phyloP scores from a whole-genome alignment of 2,113 vertebrate species.

The Lagenorhynchus albirostris region DNA sequence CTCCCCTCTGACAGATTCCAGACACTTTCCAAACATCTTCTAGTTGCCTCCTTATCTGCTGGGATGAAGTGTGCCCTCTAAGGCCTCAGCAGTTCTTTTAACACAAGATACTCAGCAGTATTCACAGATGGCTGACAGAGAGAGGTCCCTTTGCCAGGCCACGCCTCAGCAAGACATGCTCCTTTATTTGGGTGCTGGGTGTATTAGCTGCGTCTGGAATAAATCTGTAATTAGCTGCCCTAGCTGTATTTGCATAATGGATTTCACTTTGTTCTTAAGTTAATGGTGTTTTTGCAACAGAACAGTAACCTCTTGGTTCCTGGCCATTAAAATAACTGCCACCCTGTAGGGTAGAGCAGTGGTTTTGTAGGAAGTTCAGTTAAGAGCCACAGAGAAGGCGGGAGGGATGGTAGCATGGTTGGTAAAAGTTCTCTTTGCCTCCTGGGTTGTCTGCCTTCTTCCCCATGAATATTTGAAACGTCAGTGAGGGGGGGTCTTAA shows the following conservation, averaged over 20 bases:
- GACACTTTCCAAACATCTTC: neutral
- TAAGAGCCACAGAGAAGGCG: slow-evolving; percentile 28
- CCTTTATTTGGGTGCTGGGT: slow-evolving; percentile 68
- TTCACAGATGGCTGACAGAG: slow-evolving; percentile 35
- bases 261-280: slow-evolving; percentile 76
- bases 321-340: slow-evolving; percentile 68
- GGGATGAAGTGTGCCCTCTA: neutral
- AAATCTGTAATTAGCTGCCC: slow-evolving; percentile 74
- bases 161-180: slow-evolving; percentile 45
- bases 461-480: neutral
- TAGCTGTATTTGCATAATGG: slow-evolving; percentile 77
- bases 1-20: neutral
- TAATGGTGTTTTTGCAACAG: slow-evolving; percentile 76
- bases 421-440: neutral
- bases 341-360: slow-evolving; percentile 49
- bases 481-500: neutral
- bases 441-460: neutral
- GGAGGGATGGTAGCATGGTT: neutral
- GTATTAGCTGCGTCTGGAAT: slow-evolving; percentile 67
- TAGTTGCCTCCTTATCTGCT: neutral
- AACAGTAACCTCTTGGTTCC: slow-evolving; percentile 74
- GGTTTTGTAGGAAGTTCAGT: slow-evolving; percentile 51
- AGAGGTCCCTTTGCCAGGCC: neutral
- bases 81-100: neutral
- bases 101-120: neutral